Evolutionary conservation across 2,797 vertebrate species (phyloP).

Genomic region (Trachurus trachurus): DNA sequence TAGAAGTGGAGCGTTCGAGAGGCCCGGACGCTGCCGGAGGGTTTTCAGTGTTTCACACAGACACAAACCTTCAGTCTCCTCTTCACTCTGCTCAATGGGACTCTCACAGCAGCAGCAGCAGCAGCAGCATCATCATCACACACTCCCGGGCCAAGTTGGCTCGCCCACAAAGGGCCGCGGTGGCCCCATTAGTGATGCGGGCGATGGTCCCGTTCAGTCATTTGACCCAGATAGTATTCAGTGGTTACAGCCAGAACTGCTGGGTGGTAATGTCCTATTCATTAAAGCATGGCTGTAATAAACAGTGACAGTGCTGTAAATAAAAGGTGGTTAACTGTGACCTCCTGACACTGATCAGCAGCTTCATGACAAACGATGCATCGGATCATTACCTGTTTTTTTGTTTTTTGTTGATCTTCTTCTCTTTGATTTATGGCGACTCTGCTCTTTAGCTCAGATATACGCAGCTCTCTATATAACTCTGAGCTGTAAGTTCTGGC

Average conservation of each 20-base stretch:
- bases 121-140: not conserved
- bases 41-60: constrained; percentile 63
- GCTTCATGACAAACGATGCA: not conserved
- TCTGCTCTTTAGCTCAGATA: not conserved
- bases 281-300: constrained; percentile 20
- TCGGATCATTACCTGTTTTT: not conserved
- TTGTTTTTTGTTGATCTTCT: not conserved
- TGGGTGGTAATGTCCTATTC: constrained; percentile 12
- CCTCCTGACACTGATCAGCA: not conserved
- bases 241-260: constrained; percentile 31
- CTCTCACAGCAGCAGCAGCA: constrained; percentile 67
- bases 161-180: constrained; percentile 51
- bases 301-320: not conserved
- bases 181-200: constrained; percentile 54
- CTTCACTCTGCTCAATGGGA: constrained; percentile 76
- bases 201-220: constrained; percentile 42
- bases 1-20: constrained; percentile 55
- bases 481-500: not conserved
- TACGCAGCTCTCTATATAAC: not conserved
- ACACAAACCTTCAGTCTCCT: constrained; percentile 72
- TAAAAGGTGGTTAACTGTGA: constrained; percentile 1
- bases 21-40: constrained; percentile 38
- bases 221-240: constrained; percentile 67
- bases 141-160: constrained; percentile 79
- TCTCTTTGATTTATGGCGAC: constrained; percentile 3